These are phyloP conservation scores for Oasisia sp. DNA, from an alignment of 2,888 invertebrate genomes.

Conservation along the genomic window DNA sequence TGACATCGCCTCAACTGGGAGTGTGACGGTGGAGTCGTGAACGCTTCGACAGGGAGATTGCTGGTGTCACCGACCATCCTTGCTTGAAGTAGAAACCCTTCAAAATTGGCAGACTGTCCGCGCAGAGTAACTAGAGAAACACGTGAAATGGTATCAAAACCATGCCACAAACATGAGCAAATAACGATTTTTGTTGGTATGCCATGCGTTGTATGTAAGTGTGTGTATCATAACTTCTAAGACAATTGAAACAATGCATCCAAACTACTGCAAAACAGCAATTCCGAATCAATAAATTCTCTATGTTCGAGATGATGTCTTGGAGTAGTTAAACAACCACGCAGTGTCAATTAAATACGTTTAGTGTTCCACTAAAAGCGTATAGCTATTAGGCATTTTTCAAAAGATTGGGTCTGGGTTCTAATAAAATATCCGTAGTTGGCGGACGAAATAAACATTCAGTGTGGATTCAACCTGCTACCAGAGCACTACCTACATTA, in stretches of 20 bases:
- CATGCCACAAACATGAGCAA: too few species aligned
- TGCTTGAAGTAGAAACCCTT: background rate
- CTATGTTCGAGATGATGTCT: too few species aligned
- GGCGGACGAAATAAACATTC: too few species aligned
- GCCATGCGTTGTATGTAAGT: too few species aligned
- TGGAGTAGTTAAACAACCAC: background rate
- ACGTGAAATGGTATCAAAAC: background rate
- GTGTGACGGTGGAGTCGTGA: background rate
- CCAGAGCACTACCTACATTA: background rate
- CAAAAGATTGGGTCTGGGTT: too few species aligned
- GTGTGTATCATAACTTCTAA: background rate
- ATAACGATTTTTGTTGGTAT: too few species aligned
- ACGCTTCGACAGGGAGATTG: background rate
- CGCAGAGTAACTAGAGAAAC: background rate
- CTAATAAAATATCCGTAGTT: too few species aligned
- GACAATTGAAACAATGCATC: background rate
- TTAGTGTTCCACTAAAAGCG: too few species aligned
- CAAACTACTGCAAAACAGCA: background rate
- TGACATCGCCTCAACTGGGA: background rate
- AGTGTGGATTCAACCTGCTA: too few species aligned
- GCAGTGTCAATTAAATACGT: too few species aligned
- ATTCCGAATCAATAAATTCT: too few species aligned
- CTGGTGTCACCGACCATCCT: background rate
- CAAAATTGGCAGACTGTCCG: background rate
- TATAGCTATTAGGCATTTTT: too few species aligned